Percentiles rank a stretch among this genome's conserved stretches.
Evolutionary conservation across 92 coral and sea anemone genomes (phyloP).

Genomic region (Chrysogorgia sp.): DNA sequence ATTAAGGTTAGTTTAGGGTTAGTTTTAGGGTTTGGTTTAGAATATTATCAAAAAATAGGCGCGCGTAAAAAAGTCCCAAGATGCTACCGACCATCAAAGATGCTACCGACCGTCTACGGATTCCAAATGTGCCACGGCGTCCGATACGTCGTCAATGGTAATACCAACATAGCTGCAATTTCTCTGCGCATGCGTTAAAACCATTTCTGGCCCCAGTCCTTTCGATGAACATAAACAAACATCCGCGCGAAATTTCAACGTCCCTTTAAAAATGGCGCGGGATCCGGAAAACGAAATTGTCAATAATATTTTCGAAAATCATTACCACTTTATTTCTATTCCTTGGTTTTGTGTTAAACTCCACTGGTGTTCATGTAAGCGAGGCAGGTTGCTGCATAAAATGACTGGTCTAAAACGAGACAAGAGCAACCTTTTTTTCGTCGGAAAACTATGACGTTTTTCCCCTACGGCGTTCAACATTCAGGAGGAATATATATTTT

Average conservation of each 20-base stretch:
- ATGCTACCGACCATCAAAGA: too few relatives aligned
- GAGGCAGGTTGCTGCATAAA: background rate
- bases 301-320: background rate
- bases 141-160: too few relatives aligned
- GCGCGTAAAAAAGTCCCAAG: too few relatives aligned
- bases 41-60: too few relatives aligned
- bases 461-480: background rate
- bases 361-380: background rate
- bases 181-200: background rate
- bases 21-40: too few relatives aligned
- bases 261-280: background rate
- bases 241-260: background rate
- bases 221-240: background rate
- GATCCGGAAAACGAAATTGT: background rate
- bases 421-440: background rate
- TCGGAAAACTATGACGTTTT: background rate
- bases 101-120: too few relatives aligned
- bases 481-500: background rate
- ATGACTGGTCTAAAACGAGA: background rate
- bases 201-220: background rate
- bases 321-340: too few relatives aligned
- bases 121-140: too few relatives aligned
- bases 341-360: background rate
- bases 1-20: too few relatives aligned
- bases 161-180: constrained; percentile 12